Evolutionary conservation across 2,888 invertebrate genomes (phyloP), one percentile per base, ranked within the genome.

Genomic region (Coronaproctus castanopsis): DNA sequence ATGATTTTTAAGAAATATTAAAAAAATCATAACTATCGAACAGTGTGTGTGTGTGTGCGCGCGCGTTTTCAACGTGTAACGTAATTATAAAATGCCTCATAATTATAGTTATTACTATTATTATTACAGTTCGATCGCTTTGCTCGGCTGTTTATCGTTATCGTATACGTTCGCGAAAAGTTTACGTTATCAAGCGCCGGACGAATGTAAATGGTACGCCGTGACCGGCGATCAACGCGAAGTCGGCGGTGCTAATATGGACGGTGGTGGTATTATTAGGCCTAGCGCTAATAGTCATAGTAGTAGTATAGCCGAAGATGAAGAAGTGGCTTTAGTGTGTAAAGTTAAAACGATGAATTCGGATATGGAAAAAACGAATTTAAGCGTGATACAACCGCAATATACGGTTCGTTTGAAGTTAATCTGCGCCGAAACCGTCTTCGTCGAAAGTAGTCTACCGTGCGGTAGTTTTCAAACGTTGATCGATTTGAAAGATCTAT

Each of bases 361-460:
- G 72, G 85, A 85, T 74, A 73, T 85, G 69, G 85, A 85, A 73
- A 84, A 84, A 71, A 85, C 85, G 62, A 85, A 85, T 71, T 85
- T 85, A 72, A 84, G 84, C 75, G 84, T 85, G 63, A 86, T 87
- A 66, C 86, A 87, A 73, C 81, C 85, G 57, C 84, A 85, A 70
- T 82, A 85, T 66, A 87, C 87, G 56, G 84, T 84, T 61, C 76
- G 82, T 59, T 73, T 87, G 66, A 77, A 82, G 63, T 77, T 87
- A 61, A 83, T 85, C 72, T 87, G 87, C 74, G 85, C 83, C 73
- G 85, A 85, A 70, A 82, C 82, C 64, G 75, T 86, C 62, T 84
- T 85, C 73, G 84, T 85, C 69, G 85, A 86, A 75, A 85, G 85
- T 73, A 82, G 84, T 55, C 74, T 85, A 62, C 80, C 80, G 68